Conservation (phyloP, 2,113 vertebrate species). For the Triplophysa tibetana region DNA sequence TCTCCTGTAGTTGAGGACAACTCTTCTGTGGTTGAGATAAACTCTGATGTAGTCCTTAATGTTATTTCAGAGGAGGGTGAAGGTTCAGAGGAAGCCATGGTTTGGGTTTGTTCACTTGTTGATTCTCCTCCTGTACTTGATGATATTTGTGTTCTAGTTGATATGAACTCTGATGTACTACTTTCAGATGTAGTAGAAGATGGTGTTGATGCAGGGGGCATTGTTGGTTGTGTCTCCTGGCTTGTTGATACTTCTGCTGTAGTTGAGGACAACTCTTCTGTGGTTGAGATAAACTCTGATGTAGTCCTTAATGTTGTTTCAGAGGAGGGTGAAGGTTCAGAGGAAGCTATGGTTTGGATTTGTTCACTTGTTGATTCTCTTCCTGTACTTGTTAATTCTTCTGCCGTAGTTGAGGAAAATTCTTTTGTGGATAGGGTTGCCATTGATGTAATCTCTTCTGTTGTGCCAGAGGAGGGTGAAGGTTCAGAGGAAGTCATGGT, state of each 20-base stretch:
- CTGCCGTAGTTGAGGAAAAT: background rate
- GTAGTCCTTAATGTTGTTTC: background rate
- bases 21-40: background rate
- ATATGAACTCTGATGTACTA: background rate
- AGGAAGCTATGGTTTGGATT: background rate
- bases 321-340: background rate
- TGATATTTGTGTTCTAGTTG: background rate
- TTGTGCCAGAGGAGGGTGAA: background rate
- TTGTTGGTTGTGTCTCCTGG: background rate
- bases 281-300: background rate
- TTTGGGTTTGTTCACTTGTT: background rate
- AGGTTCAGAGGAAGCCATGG: background rate
- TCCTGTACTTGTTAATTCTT: no score
- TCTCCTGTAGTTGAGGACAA: background rate
- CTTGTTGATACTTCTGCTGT: background rate
- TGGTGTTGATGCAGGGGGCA: no score
- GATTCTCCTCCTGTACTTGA: no score
- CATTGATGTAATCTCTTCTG: background rate
- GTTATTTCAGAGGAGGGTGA: background rate
- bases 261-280: background rate
- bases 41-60: background rate
- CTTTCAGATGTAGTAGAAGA: background rate
- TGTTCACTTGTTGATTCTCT: background rate
- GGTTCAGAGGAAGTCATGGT: background rate
- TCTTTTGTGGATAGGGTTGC: background rate